Evolutionary conservation across 2,888 invertebrate species (phyloP).

Genomic region (Sarcophaga caerulescens): DNA sequence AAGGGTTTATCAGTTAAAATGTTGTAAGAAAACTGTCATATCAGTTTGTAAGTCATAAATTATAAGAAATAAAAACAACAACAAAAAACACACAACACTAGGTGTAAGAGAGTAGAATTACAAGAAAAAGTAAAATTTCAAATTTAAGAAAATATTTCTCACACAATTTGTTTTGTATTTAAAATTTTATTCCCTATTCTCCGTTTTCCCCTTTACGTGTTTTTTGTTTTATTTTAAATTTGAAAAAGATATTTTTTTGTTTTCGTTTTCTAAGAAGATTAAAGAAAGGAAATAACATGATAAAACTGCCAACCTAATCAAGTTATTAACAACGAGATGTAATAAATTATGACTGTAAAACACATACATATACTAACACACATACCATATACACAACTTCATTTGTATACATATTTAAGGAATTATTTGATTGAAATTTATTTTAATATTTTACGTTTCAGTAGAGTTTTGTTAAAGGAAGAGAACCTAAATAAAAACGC

Average conservation of each 20-base stretch:
- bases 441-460: neutral
- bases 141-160: conserved; percentile 11
- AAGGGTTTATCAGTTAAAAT: conserved; percentile 52
- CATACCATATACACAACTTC: neutral
- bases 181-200: neutral
- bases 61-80: conserved; percentile 52
- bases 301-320: conserved; percentile 52
- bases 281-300: conserved; percentile 1
- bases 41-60: conserved; percentile 70
- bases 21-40: conserved; percentile 68
- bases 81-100: conserved; percentile 16
- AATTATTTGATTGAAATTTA: neutral
- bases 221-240: neutral
- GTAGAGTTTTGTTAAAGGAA: no score
- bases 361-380: neutral
- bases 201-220: neutral
- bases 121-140: conserved; percentile 9
- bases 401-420: neutral
- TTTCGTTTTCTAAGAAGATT: neutral
- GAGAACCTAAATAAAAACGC: no score
- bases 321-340: conserved; percentile 40
- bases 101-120: conserved; percentile 4
- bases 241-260: neutral
- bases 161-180: conserved; percentile 21
- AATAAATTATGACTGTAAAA: conserved; percentile 44